Percentiles rank a stretch among this genome's conserved stretches.
Conservation (phyloP, 2,797 vertebrate species). For the Orestias chungarensis region DNA sequence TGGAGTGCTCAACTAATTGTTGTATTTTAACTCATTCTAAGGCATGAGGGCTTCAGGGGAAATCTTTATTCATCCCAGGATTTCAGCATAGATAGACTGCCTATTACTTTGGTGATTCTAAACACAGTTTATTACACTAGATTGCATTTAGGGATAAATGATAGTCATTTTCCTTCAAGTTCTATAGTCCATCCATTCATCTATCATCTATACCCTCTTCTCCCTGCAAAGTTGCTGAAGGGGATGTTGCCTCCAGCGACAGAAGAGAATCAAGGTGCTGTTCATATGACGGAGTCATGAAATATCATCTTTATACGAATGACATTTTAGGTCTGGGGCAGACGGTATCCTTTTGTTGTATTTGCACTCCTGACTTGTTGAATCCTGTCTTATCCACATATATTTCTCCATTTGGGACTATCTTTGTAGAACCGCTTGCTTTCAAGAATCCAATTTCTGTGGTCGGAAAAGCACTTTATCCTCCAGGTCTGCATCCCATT, state of each 20-base stretch:
- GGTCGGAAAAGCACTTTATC: neutral
- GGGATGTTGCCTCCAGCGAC: too few species aligned
- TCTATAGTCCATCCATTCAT: too few species aligned
- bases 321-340: neutral
- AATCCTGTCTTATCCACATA: neutral
- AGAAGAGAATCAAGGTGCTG: too few species aligned
- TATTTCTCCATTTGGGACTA: neutral
- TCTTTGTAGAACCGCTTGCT: neutral
- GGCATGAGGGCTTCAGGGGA: neutral
- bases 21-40: neutral
- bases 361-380: neutral
- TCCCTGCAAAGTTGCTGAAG: too few species aligned
- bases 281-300: neutral
- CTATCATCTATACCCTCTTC: too few species aligned
- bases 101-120: neutral
- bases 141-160: neutral
- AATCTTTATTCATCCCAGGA: neutral
- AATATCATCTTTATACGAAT: neutral
- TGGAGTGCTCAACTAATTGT: neutral
- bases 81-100: neutral
- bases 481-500: too few species aligned
- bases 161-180: too few species aligned
- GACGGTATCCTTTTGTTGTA: neutral
- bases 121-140: neutral
- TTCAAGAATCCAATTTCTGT: conserved; percentile 5